Evolutionary conservation across 2,113 vertebrate species (phyloP).

Genomic region (Grammomys dolichurus): DNA sequence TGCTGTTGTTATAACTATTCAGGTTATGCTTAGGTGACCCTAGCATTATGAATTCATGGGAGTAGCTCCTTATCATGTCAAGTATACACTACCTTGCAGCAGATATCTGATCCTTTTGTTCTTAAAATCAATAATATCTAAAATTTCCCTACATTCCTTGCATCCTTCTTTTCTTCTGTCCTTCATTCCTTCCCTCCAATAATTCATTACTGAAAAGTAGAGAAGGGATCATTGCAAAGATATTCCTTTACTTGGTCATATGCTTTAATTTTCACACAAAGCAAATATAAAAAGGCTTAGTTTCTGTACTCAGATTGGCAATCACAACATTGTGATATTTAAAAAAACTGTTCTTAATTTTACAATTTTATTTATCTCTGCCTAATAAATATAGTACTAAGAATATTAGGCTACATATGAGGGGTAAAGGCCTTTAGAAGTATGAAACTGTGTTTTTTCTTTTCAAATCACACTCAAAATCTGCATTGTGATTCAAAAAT

Average conservation of each 20-base stretch:
- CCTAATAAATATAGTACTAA: not conserved
- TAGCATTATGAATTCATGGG: not conserved
- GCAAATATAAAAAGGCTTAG: not conserved
- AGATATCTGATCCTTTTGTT: not conserved
- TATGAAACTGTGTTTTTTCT: not conserved
- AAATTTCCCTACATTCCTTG: not conserved
- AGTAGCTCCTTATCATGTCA: not conserved
- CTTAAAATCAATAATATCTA: not conserved
- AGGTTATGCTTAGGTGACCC: not conserved
- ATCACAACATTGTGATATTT: not conserved
- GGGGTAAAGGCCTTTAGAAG: not conserved
- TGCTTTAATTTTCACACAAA: not conserved
- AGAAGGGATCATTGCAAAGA: not conserved
- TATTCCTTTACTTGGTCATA: not conserved
- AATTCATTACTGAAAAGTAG: not conserved
- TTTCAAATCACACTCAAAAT: not conserved
- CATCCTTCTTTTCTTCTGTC: not conserved
- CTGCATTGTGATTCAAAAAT: not conserved
- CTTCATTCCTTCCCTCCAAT: not conserved
- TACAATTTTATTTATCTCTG: not conserved
- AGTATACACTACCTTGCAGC: not conserved
- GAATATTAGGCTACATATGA: not conserved
- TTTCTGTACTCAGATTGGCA: rapidly evolving
- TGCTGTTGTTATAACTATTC: not conserved
- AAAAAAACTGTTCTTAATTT: not conserved